These are phyloP conservation scores for Coecobrya sp. DNA, from an alignment of 2,888 invertebrate genomes.

Conservation along the genomic window DNA sequence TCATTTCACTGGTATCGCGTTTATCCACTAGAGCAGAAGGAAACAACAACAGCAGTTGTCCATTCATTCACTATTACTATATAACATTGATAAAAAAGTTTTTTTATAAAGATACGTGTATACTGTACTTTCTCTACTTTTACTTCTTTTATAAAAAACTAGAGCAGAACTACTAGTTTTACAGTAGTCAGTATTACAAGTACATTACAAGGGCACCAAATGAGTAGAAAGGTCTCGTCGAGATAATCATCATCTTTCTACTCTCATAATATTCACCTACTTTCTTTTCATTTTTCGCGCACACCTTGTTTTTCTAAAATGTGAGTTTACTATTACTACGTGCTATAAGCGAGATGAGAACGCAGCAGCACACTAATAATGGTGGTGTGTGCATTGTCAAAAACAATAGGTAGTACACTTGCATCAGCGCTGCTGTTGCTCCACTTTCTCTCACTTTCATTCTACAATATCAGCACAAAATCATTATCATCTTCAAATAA, in stretches of 20 bases:
- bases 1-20: constrained; percentile 64
- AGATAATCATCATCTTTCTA: constrained; percentile 36
- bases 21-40: constrained; percentile 25
- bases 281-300: not conserved
- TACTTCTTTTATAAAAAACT: not conserved
- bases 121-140: not conserved
- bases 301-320: constrained; percentile 29
- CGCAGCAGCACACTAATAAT: not conserved
- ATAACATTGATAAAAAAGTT: not conserved
- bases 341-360: not conserved
- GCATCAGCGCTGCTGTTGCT: not conserved
- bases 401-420: not conserved
- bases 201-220: constrained; percentile 35
- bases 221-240: not conserved
- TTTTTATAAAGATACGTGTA: not conserved
- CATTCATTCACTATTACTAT: not conserved
- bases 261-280: not conserved
- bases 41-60: constrained; percentile 36
- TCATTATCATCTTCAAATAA: not conserved
- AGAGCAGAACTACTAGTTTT: not conserved
- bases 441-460: not conserved
- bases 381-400: not conserved
- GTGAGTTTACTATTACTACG: not conserved
- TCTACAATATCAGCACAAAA: not conserved
- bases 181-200: not conserved